A percentile compares a stretch with the other conserved stretches of the same genome.
These are phyloP conservation scores for Hafferia zeledoni DNA, from an alignment of 2,797 vertebrate genomes.

Conservation along the genomic window DNA sequence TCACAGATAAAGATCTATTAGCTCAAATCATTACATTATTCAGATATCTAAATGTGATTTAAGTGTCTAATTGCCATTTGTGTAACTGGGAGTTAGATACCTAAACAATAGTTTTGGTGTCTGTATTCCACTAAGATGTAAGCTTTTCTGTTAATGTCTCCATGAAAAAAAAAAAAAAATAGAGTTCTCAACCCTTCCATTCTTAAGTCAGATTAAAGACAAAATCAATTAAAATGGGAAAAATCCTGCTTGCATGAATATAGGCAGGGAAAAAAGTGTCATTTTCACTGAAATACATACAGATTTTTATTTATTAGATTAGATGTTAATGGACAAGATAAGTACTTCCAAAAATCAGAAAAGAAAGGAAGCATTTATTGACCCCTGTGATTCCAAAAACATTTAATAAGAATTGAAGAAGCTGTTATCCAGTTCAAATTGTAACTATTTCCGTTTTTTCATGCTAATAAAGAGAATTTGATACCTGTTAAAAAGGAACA, in stretches of 20 bases:
- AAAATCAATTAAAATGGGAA: neutral
- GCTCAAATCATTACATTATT: conserved; percentile 27
- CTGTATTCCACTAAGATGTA: neutral
- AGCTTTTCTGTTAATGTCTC: neutral
- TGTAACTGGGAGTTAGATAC: conserved; percentile 20
- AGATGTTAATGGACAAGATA: neutral
- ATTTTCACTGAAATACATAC: neutral
- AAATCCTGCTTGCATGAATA: neutral
- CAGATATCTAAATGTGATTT: neutral
- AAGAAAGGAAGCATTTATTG: neutral
- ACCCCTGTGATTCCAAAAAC: neutral
- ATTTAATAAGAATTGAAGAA: neutral
- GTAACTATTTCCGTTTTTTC: conserved; percentile 5
- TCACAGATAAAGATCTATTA: conserved; percentile 23
- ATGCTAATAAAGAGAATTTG: conserved; percentile 21
- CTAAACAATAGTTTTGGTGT: conserved; percentile 43
- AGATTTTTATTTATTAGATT: neutral
- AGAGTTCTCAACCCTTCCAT: neutral
- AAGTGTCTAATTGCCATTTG: conserved; percentile 32
- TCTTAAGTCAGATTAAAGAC: neutral
- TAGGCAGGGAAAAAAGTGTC: neutral
- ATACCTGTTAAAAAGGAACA: neutral
- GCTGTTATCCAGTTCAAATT: neutral
- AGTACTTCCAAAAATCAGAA: neutral
- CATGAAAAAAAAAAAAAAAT: neutral